These are phyloP conservation scores for Entelurus aequoreus DNA, from an alignment of 2,113 vertebrate genomes.

Conservation along the genomic window DNA sequence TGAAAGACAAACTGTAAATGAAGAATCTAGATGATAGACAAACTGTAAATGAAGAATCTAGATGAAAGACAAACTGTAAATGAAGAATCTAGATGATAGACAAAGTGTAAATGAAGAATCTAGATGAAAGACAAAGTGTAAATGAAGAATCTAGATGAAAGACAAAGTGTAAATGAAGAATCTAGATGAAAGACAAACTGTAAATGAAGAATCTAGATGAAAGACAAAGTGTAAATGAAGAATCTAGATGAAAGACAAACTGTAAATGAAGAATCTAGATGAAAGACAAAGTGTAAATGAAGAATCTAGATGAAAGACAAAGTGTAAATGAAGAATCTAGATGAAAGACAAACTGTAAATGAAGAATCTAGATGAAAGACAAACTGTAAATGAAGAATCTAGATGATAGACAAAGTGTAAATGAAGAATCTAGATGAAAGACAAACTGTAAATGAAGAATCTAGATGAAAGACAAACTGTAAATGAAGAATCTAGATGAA, in stretches of 20 bases:
- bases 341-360: conserved; percentile 23
- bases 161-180: too few relatives aligned
- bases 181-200: too few relatives aligned
- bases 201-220: conserved; percentile 15
- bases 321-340: conserved; percentile 11
- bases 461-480: conserved; percentile 17
- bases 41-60: conserved; percentile 15
- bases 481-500: conserved; percentile 17
- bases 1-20: conserved; percentile 21
- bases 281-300: conserved; percentile 16
- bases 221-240: conserved; percentile 17
- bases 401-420: conserved; percentile 16
- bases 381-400: conserved; percentile 15
- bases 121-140: conserved; percentile 16
- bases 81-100: conserved; percentile 17
- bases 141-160: conserved; percentile 19
- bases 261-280: conserved; percentile 17
- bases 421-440: conserved; percentile 20
- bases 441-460: conserved; percentile 14
- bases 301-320: conserved; percentile 19
- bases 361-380: conserved; percentile 17
- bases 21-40: conserved; percentile 18
- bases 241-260: too few relatives aligned
- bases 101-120: conserved; percentile 12
- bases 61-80: conserved; percentile 22